Conservation (phyloP, 2,888 invertebrate species). For the Caenorhabditis angaria region DNA sequence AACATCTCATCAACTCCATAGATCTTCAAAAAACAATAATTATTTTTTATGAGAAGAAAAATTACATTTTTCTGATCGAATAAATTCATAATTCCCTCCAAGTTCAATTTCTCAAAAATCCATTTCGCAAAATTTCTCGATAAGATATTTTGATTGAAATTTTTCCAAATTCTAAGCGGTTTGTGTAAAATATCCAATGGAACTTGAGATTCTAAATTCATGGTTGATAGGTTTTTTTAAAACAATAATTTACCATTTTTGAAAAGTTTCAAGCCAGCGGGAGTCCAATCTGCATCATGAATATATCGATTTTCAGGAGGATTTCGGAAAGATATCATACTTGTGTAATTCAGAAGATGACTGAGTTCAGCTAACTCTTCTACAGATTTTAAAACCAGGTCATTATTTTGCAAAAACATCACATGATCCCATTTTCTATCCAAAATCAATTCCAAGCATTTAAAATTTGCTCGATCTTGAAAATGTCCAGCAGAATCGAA, state of each 20-base stretch:
- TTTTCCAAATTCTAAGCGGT: background rate
- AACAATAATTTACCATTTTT: no score
- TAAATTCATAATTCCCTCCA: background rate
- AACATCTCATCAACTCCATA: constrained; percentile 9
- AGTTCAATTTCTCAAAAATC: constrained; percentile 9
- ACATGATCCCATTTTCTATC: constrained; percentile 34
- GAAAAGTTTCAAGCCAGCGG: no score
- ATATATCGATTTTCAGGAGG: background rate
- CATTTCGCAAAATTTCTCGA: background rate
- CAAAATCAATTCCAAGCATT: constrained; percentile 23
- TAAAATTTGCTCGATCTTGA: constrained; percentile 31
- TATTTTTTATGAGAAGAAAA: background rate
- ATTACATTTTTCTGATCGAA: constrained; percentile 1
- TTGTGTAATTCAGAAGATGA: background rate
- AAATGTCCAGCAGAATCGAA: constrained; percentile 26
- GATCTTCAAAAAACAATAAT: background rate
- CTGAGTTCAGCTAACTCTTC: background rate
- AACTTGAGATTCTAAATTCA: background rate
- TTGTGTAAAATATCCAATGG: background rate
- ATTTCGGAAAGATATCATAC: background rate
- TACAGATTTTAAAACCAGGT: background rate
- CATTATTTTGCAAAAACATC: background rate
- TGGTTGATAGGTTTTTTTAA: no score
- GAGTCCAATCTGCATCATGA: background rate
- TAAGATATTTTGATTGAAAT: background rate